phyloP scores from a whole-genome alignment of 2,797 vertebrate species.

The Chelon auratus region DNA sequence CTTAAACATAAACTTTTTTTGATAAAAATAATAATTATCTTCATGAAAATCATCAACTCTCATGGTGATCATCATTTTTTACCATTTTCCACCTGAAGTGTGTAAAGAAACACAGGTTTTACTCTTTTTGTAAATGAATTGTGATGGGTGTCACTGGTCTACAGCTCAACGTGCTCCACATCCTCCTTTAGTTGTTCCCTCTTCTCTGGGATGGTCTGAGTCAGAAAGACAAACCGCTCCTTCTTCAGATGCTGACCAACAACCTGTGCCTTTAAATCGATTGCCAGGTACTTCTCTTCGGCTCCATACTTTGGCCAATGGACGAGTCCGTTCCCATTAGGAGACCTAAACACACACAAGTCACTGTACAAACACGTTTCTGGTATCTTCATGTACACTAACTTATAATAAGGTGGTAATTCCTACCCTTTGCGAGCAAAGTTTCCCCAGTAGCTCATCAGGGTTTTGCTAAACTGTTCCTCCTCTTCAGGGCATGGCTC shows the following conservation, averaged over 20 bases:
- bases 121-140: too few species aligned
- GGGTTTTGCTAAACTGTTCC: slow-evolving; percentile 71
- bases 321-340: slow-evolving; percentile 82
- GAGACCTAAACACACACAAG: slow-evolving; percentile 78
- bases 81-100: too few species aligned
- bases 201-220: slow-evolving; percentile 69
- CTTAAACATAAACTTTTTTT: too few species aligned
- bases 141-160: neutral
- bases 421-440: slow-evolving; percentile 88
- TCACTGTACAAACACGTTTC: neutral
- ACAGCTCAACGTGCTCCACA: slow-evolving; percentile 62
- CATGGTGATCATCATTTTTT: too few species aligned
- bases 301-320: slow-evolving; percentile 85
- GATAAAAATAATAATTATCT: too few species aligned
- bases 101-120: too few species aligned
- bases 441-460: slow-evolving; percentile 89
- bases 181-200: slow-evolving; percentile 31
- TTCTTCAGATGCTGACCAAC: slow-evolving; percentile 77
- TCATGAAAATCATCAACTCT: too few species aligned
- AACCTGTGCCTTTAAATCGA: slow-evolving; percentile 70
- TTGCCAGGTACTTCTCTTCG: slow-evolving; percentile 79
- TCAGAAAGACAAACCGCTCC: slow-evolving; percentile 76
- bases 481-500: slow-evolving; percentile 80
- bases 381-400: neutral
- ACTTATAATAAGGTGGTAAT: neutral